phyloP scores from a whole-genome alignment of 2,888 invertebrate species.

The Cecidostiba fungosa region DNA sequence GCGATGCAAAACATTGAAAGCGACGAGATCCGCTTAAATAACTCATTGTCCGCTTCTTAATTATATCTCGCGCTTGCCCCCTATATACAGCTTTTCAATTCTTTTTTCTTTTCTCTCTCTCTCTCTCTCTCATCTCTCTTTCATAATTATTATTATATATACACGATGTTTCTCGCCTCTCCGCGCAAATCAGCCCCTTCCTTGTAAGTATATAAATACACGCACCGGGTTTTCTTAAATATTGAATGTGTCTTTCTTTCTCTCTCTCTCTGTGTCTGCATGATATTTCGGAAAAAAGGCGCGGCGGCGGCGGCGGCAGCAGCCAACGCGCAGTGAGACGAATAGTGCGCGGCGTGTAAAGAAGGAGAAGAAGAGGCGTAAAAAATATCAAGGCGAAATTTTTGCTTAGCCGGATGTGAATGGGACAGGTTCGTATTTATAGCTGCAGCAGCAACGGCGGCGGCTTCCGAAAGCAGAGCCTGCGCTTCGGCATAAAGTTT shows the following conservation, averaged over 20 bases:
- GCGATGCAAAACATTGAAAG: background rate
- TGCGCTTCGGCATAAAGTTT: background rate
- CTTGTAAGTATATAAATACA: no score
- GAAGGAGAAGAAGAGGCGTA: background rate
- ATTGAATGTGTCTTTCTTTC: background rate
- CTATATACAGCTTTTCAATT: background rate
- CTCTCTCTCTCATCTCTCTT: no score
- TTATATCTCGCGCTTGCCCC: background rate
- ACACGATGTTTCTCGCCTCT: no score
- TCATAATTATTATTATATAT: no score
- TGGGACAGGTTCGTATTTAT: constrained; percentile 6
- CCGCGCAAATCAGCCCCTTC: no score
- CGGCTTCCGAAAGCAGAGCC: background rate
- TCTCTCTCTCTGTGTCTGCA: background rate
- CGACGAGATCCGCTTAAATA: background rate
- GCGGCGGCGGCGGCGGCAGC: background rate
- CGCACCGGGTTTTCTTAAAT: no score
- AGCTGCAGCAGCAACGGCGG: background rate
- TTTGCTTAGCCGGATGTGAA: constrained; percentile 12
- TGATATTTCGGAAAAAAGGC: background rate
- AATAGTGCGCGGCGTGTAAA: background rate
- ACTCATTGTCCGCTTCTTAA: background rate
- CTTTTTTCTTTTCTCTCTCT: background rate
- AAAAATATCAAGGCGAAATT: constrained; percentile 11
- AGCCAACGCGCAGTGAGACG: background rate